Evolutionary conservation across 1,140 invertebrate species (phyloP).

Genomic region (Saccostrea glomerata): DNA sequence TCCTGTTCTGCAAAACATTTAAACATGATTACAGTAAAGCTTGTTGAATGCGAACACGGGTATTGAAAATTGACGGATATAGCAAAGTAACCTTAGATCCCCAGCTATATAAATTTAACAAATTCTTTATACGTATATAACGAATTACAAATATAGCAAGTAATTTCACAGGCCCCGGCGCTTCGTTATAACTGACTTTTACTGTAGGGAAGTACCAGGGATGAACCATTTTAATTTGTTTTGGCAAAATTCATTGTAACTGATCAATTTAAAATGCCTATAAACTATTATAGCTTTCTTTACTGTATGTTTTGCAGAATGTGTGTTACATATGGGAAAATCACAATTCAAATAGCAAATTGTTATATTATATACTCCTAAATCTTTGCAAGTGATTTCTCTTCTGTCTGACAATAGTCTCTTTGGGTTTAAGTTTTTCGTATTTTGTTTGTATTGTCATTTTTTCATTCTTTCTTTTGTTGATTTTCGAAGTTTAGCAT

Average conservation of each 20-base stretch:
- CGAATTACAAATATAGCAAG: too few relatives aligned
- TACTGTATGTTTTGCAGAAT: background rate
- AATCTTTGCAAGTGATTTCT: background rate
- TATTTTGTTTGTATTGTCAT: background rate
- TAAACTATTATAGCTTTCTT: background rate
- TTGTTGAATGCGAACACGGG: too few relatives aligned
- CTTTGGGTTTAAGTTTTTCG: background rate
- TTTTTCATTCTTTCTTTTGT: background rate
- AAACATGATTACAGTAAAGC: background rate
- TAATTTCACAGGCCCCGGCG: too few relatives aligned
- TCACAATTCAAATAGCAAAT: background rate
- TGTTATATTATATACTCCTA: background rate
- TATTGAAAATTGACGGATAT: too few relatives aligned
- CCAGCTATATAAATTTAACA: too few relatives aligned
- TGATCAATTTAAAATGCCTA: too few relatives aligned
- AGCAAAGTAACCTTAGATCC: too few relatives aligned
- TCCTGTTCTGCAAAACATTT: background rate
- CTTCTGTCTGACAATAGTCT: background rate
- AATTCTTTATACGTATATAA: too few relatives aligned
- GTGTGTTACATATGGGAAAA: background rate
- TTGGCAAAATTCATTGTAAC: too few relatives aligned
- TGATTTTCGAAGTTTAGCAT: background rate
- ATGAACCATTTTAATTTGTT: too few relatives aligned
- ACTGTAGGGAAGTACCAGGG: background rate
- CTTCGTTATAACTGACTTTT: too few relatives aligned